A percentile compares a stretch with the other conserved stretches of the same genome.
These are phyloP conservation scores for Eremophila alpestris DNA, from an alignment of 2,797 vertebrate species.

Conservation along the genomic window DNA sequence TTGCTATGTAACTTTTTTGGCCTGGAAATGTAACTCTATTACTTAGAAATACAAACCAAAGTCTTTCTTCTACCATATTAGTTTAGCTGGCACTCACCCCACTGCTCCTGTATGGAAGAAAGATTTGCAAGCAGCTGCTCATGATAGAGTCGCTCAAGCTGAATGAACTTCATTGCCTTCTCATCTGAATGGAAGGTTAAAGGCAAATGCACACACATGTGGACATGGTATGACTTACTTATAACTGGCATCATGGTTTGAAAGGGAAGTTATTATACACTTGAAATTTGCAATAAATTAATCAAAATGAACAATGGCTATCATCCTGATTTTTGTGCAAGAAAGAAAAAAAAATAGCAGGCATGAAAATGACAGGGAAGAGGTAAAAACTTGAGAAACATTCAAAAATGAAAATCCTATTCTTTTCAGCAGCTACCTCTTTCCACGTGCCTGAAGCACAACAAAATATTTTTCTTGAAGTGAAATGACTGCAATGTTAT, in stretches of 20 bases:
- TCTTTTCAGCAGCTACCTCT: neutral
- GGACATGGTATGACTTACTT: neutral
- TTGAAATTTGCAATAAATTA: neutral
- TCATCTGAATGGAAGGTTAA: conserved; percentile 82
- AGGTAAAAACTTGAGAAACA: neutral
- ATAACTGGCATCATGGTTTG: neutral
- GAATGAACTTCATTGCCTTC: conserved; percentile 89
- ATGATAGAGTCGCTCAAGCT: conserved; percentile 91
- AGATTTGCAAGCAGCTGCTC: conserved; percentile 92
- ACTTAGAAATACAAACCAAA: conserved; percentile 11
- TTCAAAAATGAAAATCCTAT: neutral
- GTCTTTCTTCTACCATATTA: neutral
- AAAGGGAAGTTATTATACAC: neutral
- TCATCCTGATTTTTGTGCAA: neutral
- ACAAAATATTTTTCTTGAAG: neutral
- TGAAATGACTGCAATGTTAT: neutral
- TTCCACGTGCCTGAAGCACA: neutral
- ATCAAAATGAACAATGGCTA: neutral
- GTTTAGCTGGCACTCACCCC: conserved; percentile 81
- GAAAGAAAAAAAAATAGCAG: neutral
- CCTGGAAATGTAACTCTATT: neutral
- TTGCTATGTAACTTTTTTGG: neutral
- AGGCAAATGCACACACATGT: conserved; percentile 55
- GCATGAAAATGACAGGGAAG: neutral
- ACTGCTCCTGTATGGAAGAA: conserved; percentile 87